Base-by-base conservation (phyloP, 2,888 invertebrate genomes). In the Norana najaformis region DNA sequence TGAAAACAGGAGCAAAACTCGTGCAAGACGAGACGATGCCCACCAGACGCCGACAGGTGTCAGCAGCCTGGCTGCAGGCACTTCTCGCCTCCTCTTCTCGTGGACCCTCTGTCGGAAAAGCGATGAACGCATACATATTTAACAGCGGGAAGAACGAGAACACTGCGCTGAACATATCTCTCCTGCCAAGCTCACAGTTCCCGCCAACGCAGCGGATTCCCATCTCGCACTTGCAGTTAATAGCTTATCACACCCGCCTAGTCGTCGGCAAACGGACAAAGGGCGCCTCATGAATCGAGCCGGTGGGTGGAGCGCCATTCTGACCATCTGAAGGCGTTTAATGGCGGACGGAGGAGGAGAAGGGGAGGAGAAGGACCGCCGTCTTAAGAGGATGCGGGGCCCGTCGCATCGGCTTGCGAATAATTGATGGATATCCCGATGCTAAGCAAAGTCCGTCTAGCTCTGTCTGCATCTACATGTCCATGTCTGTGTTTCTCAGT, bases 381-480 rank as follows among this genome's bases (percentile, higher is more conserved):
- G 69, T 69, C 69, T 69, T 69, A 69, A n/a, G 69, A 69, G 69
- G 30, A 30, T 69, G n/a, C 30, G 69, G 69, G 69, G 69, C 69
- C 69, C n/a, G 69, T 69, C 69, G 69, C 69, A 30, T n/a, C 69
- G 69, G 69, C 69, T 69, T 69, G 69, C 69, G 69, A 69, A 69
- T 69, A 69, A 69, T 69, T 69, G 69, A 69, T 69, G 69, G 69
- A 69, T 69, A 69, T 69, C 69, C 69, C n/a, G 69, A 69, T n/a
- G 30, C 13, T 30, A 2, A 8, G n/a, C n/a, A n/a, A n/a, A 69
- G 69, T n/a, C n/a, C 30, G 16, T 69, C 69, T 69, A 6, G n/a
- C 69, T n/a, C 13, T 8, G 5, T n/a, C n/a, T n/a, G n/a, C n/a
- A n/a, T n/a, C n/a, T n/a, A n/a, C n/a, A n/a, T n/a, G n/a, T n/a